Evolutionary conservation across 2,797 vertebrate species (phyloP).

Genomic region (Clarias pachynema): DNA sequence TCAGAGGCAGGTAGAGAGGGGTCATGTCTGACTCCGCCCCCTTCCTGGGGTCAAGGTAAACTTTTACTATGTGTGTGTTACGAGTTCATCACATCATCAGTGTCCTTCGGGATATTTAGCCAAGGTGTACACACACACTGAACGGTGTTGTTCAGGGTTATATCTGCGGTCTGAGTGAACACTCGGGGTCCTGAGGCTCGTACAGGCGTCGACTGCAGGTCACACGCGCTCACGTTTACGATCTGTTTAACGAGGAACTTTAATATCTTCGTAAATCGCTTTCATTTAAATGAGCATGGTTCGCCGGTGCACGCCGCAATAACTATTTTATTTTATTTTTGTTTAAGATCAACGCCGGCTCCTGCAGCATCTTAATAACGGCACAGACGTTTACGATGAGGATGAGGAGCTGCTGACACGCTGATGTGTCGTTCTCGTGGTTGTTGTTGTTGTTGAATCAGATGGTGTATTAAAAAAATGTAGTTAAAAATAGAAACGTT

Average conservation of each 20-base stretch:
- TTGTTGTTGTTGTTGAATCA: not conserved
- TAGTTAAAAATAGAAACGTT: not conserved
- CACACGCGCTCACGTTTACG: not conserved
- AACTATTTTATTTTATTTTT: slow-evolving; percentile 12
- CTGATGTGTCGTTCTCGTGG: no score
- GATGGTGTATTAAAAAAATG: not conserved
- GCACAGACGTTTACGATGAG: not conserved
- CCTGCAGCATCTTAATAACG: not conserved
- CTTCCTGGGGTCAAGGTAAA: not conserved
- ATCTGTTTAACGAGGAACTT: not conserved
- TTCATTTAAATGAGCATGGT: slow-evolving; percentile 14
- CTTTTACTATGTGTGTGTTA: not conserved
- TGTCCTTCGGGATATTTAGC: slow-evolving; percentile 6
- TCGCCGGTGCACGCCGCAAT: not conserved
- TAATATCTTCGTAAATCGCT: slow-evolving; percentile 22
- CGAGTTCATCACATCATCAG: not conserved
- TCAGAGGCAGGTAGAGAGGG: not conserved
- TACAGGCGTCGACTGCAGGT: not conserved
- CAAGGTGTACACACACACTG: slow-evolving; percentile 8
- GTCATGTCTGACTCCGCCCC: not conserved
- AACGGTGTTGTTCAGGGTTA: slow-evolving; percentile 26
- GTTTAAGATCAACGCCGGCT: not conserved
- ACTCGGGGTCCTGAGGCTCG: not conserved
- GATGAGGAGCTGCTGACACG: not conserved
- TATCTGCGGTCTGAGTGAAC: not conserved